Evolutionary conservation across 2,113 vertebrate genomes (phyloP).

Genomic region (Lagopus leucura): DNA sequence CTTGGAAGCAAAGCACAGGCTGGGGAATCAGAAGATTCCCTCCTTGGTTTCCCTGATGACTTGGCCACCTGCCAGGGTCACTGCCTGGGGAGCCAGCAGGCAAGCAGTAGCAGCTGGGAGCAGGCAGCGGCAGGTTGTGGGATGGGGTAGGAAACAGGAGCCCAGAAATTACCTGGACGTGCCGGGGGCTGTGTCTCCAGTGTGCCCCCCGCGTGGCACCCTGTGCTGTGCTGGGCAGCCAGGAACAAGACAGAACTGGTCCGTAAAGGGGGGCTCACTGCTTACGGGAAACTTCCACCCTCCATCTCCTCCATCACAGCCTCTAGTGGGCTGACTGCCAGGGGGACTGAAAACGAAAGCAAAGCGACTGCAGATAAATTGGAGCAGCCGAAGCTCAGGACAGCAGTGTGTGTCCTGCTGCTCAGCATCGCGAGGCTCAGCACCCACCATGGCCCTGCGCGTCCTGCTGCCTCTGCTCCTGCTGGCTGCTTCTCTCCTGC

Average conservation of each 20-base stretch:
- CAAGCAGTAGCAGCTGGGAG: neutral
- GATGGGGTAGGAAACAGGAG: neutral
- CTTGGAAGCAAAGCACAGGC: rapidly evolving
- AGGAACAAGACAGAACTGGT: slow-evolving; percentile 23
- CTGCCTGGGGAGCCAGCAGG: neutral
- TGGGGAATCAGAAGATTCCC: neutral
- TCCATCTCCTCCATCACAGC: neutral
- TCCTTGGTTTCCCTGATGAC: neutral
- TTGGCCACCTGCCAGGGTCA: neutral
- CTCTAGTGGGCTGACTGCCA: slow-evolving; percentile 52
- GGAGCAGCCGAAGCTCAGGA: neutral
- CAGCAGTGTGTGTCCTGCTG: neutral
- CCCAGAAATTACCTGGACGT: neutral
- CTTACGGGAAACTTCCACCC: slow-evolving; percentile 65
- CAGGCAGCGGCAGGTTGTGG: neutral
- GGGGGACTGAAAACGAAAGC: slow-evolving; percentile 50
- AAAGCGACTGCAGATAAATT: slow-evolving; percentile 48
- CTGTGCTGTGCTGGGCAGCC: rapidly evolving
- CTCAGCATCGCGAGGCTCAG: neutral
- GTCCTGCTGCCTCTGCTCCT: neutral
- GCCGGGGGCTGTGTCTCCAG: neutral
- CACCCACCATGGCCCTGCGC: slow-evolving; percentile 6
- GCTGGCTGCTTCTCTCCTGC: neutral
- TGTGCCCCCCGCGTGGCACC: neutral
- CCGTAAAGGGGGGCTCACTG: neutral